phyloP scores from a whole-genome alignment of 2,113 vertebrate species.

The Synodontis membranacea region DNA sequence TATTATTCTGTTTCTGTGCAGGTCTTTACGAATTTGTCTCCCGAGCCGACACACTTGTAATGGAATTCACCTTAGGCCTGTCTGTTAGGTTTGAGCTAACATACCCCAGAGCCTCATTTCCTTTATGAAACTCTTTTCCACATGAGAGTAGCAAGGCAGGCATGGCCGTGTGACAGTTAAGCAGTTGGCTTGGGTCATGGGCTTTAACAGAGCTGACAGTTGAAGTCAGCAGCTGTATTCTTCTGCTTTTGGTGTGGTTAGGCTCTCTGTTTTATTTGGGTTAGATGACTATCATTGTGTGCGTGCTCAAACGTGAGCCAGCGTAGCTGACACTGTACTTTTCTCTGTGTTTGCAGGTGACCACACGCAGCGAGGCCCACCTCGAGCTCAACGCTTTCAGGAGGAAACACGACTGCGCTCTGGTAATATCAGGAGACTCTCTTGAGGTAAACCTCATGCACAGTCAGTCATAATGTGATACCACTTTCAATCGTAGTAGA shows the following conservation, averaged over 20 bases:
- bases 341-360: conserved; percentile 76
- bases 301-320: neutral
- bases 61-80: neutral
- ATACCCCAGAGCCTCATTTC: conserved; percentile 36
- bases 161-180: conserved; percentile 43
- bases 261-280: conserved; percentile 23
- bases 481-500: neutral
- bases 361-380: conserved; percentile 94
- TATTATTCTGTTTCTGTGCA: neutral
- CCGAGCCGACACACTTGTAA: neutral
- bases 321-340: conserved; percentile 42
- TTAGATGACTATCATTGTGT: conserved; percentile 51
- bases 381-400: conserved; percentile 96
- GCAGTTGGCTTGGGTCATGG: conserved; percentile 20
- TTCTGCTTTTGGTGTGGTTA: conserved; percentile 42
- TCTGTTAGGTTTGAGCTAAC: conserved; percentile 19
- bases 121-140: conserved; percentile 46
- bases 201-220: conserved; percentile 35
- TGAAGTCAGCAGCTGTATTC: conserved; percentile 24
- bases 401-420: conserved; percentile 94
- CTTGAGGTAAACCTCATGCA: conserved; percentile 80
- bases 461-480: conserved; percentile 7
- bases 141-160: conserved; percentile 16
- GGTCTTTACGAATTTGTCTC: neutral
- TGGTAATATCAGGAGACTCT: conserved; percentile 96